Evolutionary conservation across 2,113 vertebrate genomes (phyloP).

Genomic region (Rhipidura dahli): DNA sequence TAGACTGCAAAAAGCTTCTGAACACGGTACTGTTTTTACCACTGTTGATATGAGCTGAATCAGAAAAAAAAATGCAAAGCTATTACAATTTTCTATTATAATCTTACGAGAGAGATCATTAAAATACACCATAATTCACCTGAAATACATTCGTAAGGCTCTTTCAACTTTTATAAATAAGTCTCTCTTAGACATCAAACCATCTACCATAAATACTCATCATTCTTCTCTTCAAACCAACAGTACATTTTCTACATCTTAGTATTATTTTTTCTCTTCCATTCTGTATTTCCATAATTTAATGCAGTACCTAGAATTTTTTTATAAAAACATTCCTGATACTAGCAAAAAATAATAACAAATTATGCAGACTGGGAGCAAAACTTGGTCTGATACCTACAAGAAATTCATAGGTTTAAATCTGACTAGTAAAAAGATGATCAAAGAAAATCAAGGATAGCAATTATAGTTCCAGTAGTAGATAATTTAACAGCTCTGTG

Average conservation of each 20-base stretch:
- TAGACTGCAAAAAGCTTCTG: background rate
- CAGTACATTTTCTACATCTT: background rate
- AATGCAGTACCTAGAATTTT: background rate
- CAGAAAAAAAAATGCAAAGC: background rate
- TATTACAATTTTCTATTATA: background rate
- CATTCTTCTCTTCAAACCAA: background rate
- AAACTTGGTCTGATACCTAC: background rate
- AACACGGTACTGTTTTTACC: background rate
- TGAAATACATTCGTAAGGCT: background rate
- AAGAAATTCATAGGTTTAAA: constrained; percentile 21
- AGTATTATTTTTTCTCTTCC: background rate
- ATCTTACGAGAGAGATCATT: background rate
- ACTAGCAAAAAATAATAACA: background rate
- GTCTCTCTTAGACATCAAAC: background rate
- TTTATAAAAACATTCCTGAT: background rate
- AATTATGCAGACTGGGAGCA: background rate
- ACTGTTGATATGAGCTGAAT: background rate
- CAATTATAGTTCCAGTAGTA: background rate
- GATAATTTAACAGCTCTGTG: background rate
- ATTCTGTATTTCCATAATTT: background rate
- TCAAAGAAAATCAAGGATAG: background rate
- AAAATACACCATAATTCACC: background rate
- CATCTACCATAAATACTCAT: background rate
- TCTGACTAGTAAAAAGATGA: background rate
- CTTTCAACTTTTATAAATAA: background rate